phyloP scores from a whole-genome alignment of 1,140 invertebrate species.

The Drosophila ogumai region DNA sequence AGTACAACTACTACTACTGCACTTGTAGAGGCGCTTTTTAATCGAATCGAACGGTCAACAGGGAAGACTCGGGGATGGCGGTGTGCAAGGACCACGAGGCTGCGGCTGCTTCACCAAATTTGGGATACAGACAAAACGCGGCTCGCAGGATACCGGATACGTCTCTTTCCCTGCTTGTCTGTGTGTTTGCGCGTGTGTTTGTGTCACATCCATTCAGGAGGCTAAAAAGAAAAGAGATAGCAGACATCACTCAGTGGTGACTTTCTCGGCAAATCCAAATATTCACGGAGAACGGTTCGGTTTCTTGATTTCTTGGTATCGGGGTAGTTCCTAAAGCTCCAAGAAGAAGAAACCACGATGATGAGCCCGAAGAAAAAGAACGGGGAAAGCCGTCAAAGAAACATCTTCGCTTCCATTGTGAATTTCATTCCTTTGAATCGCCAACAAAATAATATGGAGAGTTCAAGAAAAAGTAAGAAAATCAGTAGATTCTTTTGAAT shows the following conservation, averaged over 20 bases:
- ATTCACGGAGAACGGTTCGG: slow-evolving; percentile 27
- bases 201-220: slow-evolving; percentile 46
- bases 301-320: slow-evolving; percentile 28
- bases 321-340: slow-evolving; percentile 45
- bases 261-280: slow-evolving; percentile 36
- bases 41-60: slow-evolving; percentile 16
- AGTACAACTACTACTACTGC: slow-evolving; percentile 36
- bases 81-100: slow-evolving; percentile 45
- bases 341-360: slow-evolving; percentile 8
- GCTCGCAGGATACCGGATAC: slow-evolving; percentile 58
- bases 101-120: slow-evolving; percentile 44
- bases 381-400: slow-evolving; percentile 14
- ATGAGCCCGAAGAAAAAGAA: slow-evolving; percentile 10
- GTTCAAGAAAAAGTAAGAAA: slow-evolving; percentile 17
- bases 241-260: slow-evolving; percentile 59
- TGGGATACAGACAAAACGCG: slow-evolving; percentile 60
- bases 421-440: not conserved
- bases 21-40: slow-evolving; percentile 39
- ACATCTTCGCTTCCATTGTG: slow-evolving; percentile 12
- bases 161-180: slow-evolving; percentile 29
- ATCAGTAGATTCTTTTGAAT: not conserved
- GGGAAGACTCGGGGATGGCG: not conserved
- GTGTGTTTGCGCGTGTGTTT: slow-evolving; percentile 33
- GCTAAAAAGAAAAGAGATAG: slow-evolving; percentile 28
- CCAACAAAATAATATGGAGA: not conserved